A percentile compares a stretch with the other conserved stretches of the same genome.
phyloP scores from a whole-genome alignment of 2,113 vertebrate species.

The Charina bottae region DNA sequence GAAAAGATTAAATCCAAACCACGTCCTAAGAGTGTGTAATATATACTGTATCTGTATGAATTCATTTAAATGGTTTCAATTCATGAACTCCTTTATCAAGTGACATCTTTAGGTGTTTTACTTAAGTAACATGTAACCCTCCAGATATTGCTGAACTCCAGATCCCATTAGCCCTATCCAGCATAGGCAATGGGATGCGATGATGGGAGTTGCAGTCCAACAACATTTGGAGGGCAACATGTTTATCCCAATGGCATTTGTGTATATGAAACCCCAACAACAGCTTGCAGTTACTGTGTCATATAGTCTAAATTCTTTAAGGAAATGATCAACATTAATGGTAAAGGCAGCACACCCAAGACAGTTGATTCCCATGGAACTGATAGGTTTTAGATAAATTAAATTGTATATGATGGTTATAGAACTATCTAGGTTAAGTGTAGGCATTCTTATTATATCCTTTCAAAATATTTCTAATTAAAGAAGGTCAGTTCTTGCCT shows the following conservation, averaged over 20 bases:
- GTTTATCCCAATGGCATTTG: neutral
- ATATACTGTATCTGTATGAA: neutral
- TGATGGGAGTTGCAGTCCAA: neutral
- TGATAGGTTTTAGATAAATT: neutral
- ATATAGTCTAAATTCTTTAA: neutral
- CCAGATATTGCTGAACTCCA: neutral
- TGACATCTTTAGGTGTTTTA: neutral
- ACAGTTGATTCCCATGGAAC: neutral
- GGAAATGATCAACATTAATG: neutral
- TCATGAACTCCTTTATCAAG: neutral
- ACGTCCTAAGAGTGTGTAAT: neutral
- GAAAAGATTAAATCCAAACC: neutral
- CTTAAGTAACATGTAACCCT: neutral
- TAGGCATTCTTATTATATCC: neutral
- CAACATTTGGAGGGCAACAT: neutral
- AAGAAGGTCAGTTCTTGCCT: slow-evolving; percentile 7
- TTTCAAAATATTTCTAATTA: neutral
- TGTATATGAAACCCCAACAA: neutral
- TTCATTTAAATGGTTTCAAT: neutral
- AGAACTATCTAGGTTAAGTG: neutral
- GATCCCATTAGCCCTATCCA: neutral
- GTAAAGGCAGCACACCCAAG: neutral
- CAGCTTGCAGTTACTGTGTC: neutral
- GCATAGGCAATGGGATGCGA: neutral
- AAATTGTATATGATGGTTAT: neutral